Percentiles rank a stretch among this genome's conserved stretches.
These are phyloP conservation scores for Sinocyclocheilus grahami DNA, from an alignment of 2,113 vertebrate genomes.

Conservation along the genomic window DNA sequence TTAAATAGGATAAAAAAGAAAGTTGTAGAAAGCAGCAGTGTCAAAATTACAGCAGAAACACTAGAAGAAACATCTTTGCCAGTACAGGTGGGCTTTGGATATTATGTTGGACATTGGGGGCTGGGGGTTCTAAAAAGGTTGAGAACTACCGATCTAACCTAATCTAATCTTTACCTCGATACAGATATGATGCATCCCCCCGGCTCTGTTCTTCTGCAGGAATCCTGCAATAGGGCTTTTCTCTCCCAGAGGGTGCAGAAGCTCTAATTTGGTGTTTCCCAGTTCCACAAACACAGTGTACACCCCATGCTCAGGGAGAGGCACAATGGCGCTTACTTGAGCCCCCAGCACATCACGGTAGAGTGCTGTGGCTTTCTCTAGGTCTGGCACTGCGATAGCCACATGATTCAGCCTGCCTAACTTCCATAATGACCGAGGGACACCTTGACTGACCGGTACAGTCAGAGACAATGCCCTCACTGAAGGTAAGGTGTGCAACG, in stretches of 20 bases:
- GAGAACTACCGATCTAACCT: no score
- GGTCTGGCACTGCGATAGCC: slow-evolving; percentile 90
- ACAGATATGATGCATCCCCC: slow-evolving; percentile 97
- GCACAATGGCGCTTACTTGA: slow-evolving; percentile 81
- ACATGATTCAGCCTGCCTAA: slow-evolving; percentile 91
- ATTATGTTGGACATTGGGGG: no score
- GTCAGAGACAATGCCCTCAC: slow-evolving; percentile 63
- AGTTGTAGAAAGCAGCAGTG: no score
- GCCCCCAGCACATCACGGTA: slow-evolving; percentile 88
- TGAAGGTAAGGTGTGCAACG: slow-evolving; percentile 31
- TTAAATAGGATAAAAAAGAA: no score
- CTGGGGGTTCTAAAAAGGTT: no score
- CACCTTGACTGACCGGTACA: slow-evolving; percentile 53
- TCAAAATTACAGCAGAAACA: background rate
- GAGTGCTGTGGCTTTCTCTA: slow-evolving; percentile 84
- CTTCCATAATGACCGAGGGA: slow-evolving; percentile 80
- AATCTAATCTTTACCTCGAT: slow-evolving; percentile 84
- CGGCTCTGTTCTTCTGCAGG: slow-evolving; percentile 89
- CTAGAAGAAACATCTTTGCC: no score
- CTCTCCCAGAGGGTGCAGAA: slow-evolving; percentile 90
- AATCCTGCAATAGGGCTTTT: slow-evolving; percentile 90
- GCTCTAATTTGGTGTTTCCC: slow-evolving; percentile 93
- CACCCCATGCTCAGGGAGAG: slow-evolving; percentile 92
- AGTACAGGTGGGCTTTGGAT: no score
- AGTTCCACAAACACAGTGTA: slow-evolving; percentile 93